These are phyloP conservation scores for Plemyria rubiginata DNA, from an alignment of 2,888 invertebrate genomes.

Conservation along the genomic window DNA sequence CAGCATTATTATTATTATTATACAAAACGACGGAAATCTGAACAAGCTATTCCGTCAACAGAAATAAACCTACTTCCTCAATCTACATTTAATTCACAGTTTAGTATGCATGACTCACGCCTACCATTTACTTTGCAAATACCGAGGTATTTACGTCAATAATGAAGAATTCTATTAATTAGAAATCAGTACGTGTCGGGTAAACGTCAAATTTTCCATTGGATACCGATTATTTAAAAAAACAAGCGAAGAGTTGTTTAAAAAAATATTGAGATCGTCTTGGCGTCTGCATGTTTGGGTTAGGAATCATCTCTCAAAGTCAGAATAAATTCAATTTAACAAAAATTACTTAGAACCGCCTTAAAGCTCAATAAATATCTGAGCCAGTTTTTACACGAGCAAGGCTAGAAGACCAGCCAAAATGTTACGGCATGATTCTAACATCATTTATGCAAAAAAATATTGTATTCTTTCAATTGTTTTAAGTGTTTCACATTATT, in stretches of 20 bases:
- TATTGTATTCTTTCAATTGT: too few relatives aligned
- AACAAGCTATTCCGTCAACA: conserved; percentile 4
- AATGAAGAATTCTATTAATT: conserved; percentile 10
- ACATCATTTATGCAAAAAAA: too few relatives aligned
- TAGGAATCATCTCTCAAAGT: too few relatives aligned
- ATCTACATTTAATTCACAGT: conserved; percentile 24
- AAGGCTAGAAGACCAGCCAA: too few relatives aligned
- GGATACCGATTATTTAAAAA: background rate
- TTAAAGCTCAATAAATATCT: too few relatives aligned
- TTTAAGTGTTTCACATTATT: too few relatives aligned
- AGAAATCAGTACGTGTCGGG: conserved; percentile 9
- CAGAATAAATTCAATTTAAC: too few relatives aligned
- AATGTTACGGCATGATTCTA: too few relatives aligned
- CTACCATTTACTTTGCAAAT: conserved; percentile 28
- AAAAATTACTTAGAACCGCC: too few relatives aligned
- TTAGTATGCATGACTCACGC: conserved; percentile 31
- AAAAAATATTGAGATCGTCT: background rate
- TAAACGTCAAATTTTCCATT: conserved; percentile 4
- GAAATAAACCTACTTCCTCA: conserved; percentile 30
- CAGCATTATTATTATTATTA: too few relatives aligned
- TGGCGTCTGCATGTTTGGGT: too few relatives aligned
- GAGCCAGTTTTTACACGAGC: too few relatives aligned
- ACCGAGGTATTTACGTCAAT: conserved; percentile 9
- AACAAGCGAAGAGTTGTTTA: background rate
- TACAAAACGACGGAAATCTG: conserved; percentile 11